Conservation (phyloP, 2,888 invertebrate species). For the Drosophila yooni region DNA sequence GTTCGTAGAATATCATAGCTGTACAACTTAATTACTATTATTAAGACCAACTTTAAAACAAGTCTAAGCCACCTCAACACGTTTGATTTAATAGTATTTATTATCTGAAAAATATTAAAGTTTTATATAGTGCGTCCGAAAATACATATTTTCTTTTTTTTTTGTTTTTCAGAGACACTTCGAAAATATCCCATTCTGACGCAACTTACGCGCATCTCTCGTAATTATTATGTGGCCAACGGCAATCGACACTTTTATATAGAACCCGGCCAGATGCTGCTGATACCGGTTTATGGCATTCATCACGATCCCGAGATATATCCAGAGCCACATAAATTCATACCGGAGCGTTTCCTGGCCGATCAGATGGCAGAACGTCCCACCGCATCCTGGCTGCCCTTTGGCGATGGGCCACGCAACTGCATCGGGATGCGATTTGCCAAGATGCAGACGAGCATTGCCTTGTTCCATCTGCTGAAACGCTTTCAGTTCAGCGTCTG, state of each 20-base stretch:
- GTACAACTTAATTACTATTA: not conserved
- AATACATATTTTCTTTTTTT: not conserved
- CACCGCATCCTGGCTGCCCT: slow-evolving; percentile 74
- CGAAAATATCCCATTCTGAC: slow-evolving; percentile 86
- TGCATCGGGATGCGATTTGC: slow-evolving; percentile 81
- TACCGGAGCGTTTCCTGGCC: slow-evolving; percentile 87
- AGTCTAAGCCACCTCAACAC: too few relatives aligned
- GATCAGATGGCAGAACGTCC: slow-evolving; percentile 86
- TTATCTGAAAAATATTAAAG: not conserved
- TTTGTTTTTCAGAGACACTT: slow-evolving; percentile 85
- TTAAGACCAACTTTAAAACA: not conserved
- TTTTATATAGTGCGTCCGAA: not conserved
- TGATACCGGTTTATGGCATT: slow-evolving; percentile 86
- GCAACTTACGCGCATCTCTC: slow-evolving; percentile 85
- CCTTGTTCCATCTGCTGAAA: slow-evolving; percentile 58
- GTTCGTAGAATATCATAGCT: not conserved
- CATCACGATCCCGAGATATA: slow-evolving; percentile 87
- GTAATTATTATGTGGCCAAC: slow-evolving; percentile 85
- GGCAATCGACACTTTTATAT: slow-evolving; percentile 85
- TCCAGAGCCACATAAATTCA: slow-evolving; percentile 87
- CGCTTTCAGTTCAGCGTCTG: slow-evolving; percentile 64
- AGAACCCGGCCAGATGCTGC: slow-evolving; percentile 85
- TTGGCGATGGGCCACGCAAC: slow-evolving; percentile 79
- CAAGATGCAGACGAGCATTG: slow-evolving; percentile 73
- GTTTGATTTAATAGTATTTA: not conserved